Evolutionary conservation across 2,888 invertebrate genomes (phyloP), one percentile per base, ranked within the genome.

Genomic region (Elegia similella): DNA sequence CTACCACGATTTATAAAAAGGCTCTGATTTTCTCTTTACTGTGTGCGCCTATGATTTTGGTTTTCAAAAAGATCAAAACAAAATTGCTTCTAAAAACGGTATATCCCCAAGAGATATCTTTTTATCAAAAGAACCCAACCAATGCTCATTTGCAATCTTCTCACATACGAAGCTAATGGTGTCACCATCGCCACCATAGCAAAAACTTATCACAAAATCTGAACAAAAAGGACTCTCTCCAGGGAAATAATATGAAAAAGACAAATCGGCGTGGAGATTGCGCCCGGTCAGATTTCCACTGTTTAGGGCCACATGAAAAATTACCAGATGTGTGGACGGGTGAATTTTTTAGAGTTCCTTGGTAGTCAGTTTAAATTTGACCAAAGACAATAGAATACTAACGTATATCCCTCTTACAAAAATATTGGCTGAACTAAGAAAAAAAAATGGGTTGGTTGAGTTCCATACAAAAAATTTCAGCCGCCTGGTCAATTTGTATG

Each of bases 221-320:
- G n/a, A 42, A 43, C 16, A 48, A 55, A 62, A 67, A 59, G 62
- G 61, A 59, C 63, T 62, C 47, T 66, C 72, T 70, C 80, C 17
- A 23, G 78, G 81, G 82, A 81, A 82, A 84, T 82, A 74, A 78
- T 75, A 74, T 73, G 77, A 76, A 72, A 69, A 83, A 81, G 84
- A 85, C 78, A 77, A 82, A 84, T 83, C 67, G 80, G 64, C 47
- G 60, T 64, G 62, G 57, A 56, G 56, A 56, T 56, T 65, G 63
- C 56, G 60, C 65, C 59, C 71, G 72, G 78, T 75, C 78, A 76
- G 76, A 74, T 76, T 75, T 70, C 65, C 63, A 64, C 70, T 70
- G 70, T 75, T 70, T 68, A 64, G 61, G 61, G 57, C 53, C 50
- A 57, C 59, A 69, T 81, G 76, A 81, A 75, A 80, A 77, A 82